phyloP scores from a whole-genome alignment of 2,797 vertebrate genomes.

The Momotus momota region DNA sequence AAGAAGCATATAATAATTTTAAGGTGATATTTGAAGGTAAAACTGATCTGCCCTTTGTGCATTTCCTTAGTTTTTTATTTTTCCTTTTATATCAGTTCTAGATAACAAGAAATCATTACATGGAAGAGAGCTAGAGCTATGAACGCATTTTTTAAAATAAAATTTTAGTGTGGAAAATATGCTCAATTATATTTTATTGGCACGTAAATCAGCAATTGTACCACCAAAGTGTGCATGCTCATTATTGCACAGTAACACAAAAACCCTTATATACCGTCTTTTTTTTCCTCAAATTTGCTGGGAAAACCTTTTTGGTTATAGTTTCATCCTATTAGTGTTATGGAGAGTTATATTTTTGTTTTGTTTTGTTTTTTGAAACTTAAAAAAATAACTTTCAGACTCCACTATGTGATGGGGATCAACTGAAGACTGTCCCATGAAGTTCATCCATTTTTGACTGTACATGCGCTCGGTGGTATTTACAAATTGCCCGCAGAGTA shows the following conservation, averaged over 20 bases:
- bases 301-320: slow-evolving; percentile 68
- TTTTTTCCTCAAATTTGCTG: slow-evolving; percentile 54
- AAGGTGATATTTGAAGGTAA: background rate
- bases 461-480: slow-evolving; percentile 80
- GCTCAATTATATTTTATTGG: slow-evolving; percentile 75
- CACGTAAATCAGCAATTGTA: slow-evolving; percentile 75
- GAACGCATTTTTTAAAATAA: slow-evolving; percentile 54
- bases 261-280: slow-evolving; percentile 11
- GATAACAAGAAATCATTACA: slow-evolving; percentile 26
- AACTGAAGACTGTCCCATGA: slow-evolving; percentile 77
- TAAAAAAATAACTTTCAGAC: slow-evolving; percentile 93
- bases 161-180: slow-evolving; percentile 69
- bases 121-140: background rate
- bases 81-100: slow-evolving; percentile 50
- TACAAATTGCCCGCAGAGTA: slow-evolving; percentile 62
- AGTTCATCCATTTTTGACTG: slow-evolving; percentile 65
- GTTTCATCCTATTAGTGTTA: slow-evolving; percentile 64
- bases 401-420: slow-evolving; percentile 81
- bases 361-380: slow-evolving; percentile 71
- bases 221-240: slow-evolving; percentile 83
- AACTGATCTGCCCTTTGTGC: slow-evolving; percentile 47
- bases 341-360: slow-evolving; percentile 72
- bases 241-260: slow-evolving; percentile 81
- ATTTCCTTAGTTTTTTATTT: slow-evolving; percentile 24
- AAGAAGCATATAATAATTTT: background rate